These are phyloP conservation scores for Chloroclystis v-ata DNA, from an alignment of 2,888 invertebrate genomes.

Conservation along the genomic window DNA sequence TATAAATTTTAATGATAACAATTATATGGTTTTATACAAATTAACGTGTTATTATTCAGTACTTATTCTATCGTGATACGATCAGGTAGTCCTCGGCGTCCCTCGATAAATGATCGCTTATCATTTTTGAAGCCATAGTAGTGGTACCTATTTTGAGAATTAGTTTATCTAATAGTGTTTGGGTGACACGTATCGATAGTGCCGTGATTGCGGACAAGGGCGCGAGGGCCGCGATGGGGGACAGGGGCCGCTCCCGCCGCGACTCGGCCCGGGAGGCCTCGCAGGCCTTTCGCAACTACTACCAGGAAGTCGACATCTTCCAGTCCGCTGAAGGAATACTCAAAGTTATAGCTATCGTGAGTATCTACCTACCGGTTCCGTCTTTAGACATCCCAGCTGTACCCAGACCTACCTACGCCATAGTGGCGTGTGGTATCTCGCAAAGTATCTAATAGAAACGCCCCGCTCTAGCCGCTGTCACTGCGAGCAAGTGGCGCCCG, in stretches of 20 bases:
- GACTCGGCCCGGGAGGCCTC: not conserved
- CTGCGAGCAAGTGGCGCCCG: too few species aligned
- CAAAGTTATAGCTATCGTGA: conserved; percentile 46
- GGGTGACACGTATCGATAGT: not conserved
- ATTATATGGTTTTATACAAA: conserved; percentile 73
- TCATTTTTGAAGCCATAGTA: not conserved
- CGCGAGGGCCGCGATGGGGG: too few species aligned
- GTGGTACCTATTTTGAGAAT: too few species aligned
- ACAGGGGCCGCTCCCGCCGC: not conserved
- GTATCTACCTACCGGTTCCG: conserved; percentile 25
- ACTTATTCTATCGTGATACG: not conserved
- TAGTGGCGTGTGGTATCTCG: too few species aligned
- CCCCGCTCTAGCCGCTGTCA: too few species aligned
- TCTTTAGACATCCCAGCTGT: not conserved
- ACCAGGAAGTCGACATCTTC: conserved; percentile 42
- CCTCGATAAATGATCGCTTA: not conserved
- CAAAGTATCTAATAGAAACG: too few species aligned
- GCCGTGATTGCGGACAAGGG: not conserved
- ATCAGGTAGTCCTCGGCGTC: not conserved
- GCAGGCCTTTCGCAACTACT: conserved; percentile 40
- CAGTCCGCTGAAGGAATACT: conserved; percentile 48
- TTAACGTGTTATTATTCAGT: conserved; percentile 27
- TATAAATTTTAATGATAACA: conserved; percentile 70
- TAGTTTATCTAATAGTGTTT: not conserved
- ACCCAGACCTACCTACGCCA: too few species aligned